Evolutionary conservation across 2,113 vertebrate species (phyloP).

Genomic region (Pangasianodon gigas): DNA sequence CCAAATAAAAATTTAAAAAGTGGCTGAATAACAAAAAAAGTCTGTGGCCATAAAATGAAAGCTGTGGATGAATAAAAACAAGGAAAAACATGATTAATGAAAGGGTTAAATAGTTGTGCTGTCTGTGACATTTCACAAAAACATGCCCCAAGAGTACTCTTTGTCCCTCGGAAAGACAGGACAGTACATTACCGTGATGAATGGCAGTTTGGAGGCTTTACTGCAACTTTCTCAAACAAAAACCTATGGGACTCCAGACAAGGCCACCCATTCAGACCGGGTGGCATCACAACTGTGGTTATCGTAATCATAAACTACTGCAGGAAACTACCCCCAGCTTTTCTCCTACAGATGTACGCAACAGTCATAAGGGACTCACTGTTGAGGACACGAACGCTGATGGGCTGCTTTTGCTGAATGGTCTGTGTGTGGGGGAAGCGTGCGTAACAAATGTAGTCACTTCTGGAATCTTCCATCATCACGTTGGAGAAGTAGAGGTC

Average conservation of each 20-base stretch:
- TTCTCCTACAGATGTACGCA: conserved; percentile 58
- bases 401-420: conserved; percentile 98
- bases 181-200: conserved; percentile 27
- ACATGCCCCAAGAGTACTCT: background rate
- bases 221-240: conserved; percentile 25
- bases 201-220: conserved; percentile 18
- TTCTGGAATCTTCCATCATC: conserved; percentile 84
- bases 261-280: conserved; percentile 16
- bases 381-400: conserved; percentile 88
- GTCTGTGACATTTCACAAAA: conserved; percentile 22
- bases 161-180: conserved; percentile 4
- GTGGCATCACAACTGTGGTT: background rate
- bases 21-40: conserved; percentile 30
- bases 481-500: conserved; percentile 98
- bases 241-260: conserved; percentile 31
- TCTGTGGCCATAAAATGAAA: conserved; percentile 34
- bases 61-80: background rate
- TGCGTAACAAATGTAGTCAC: conserved; percentile 97
- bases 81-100: conserved; percentile 23
- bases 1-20: background rate
- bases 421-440: conserved; percentile 97
- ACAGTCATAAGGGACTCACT: conserved; percentile 76
- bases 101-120: background rate
- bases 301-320: conserved; percentile 53
- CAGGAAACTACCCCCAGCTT: conserved; percentile 33